A percentile compares a stretch with the other conserved stretches of the same genome.
These are phyloP conservation scores for Tenualosa ilisha DNA, from an alignment of 2,797 vertebrate genomes.

Conservation along the genomic window DNA sequence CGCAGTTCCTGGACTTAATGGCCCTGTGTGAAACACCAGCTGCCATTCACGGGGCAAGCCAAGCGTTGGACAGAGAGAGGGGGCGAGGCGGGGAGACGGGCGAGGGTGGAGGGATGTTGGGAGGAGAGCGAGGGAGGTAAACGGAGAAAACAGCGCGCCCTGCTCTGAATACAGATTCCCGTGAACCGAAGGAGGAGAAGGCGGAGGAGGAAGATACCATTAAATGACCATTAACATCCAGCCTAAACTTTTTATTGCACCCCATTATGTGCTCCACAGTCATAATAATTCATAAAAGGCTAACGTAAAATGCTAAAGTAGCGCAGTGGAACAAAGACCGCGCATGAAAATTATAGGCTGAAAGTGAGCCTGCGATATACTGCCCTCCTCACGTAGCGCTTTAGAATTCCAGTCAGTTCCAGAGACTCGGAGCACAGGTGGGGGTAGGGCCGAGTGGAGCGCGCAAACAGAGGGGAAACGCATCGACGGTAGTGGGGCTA, in stretches of 20 bases:
- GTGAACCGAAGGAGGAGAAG: constrained; percentile 12
- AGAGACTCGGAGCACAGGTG: constrained; percentile 2
- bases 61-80: constrained; percentile 37
- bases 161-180: constrained; percentile 49
- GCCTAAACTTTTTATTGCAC: constrained; percentile 47
- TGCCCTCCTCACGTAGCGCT: not conserved
- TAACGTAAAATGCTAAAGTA: constrained; percentile 54
- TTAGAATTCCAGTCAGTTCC: not conserved
- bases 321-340: constrained; percentile 51
- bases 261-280: constrained; percentile 48
- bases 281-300: constrained; percentile 55
- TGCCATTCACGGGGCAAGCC: constrained; percentile 53
- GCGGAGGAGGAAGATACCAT: constrained; percentile 30
- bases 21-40: constrained; percentile 43
- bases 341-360: constrained; percentile 46
- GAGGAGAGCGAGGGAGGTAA: constrained; percentile 26
- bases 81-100: not conserved
- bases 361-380: constrained; percentile 35
- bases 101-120: constrained; percentile 11
- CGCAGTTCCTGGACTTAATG: constrained; percentile 55
- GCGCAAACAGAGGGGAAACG: not conserved
- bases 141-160: constrained; percentile 32
- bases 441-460: not conserved
- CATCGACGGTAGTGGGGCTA: not conserved
- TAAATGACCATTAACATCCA: constrained; percentile 52